Conservation (phyloP, 2,113 vertebrate genomes). For the Prunella himalayana region DNA sequence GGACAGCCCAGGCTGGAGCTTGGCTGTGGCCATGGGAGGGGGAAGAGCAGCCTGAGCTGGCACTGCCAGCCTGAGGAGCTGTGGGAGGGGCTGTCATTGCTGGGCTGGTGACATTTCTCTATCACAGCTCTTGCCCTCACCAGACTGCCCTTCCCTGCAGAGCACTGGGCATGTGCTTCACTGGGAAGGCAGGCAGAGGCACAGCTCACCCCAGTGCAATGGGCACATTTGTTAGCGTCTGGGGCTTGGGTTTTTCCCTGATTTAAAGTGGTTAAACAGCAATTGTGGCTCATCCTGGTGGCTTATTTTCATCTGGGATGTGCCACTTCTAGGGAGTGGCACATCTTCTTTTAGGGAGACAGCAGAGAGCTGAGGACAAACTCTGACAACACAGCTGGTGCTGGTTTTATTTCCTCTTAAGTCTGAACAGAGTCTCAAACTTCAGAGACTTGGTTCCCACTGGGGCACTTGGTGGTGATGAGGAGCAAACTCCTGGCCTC, state of each 20-base stretch:
- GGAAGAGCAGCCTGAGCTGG: not conserved
- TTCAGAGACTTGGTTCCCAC: not conserved
- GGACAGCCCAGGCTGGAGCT: not conserved
- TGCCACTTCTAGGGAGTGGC: not conserved
- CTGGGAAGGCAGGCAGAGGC: not conserved
- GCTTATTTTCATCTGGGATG: not conserved
- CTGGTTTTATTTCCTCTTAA: not conserved
- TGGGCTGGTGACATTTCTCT: not conserved
- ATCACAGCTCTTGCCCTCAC: not conserved
- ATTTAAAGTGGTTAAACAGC: not conserved
- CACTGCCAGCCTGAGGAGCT: not conserved
- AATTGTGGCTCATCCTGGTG: not conserved
- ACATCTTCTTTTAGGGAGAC: not conserved
- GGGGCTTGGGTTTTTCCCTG: not conserved
- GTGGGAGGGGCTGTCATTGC: not conserved
- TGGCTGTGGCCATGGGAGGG: accelerated
- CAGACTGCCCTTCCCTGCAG: not conserved
- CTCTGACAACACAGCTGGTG: not conserved
- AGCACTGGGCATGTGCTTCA: not conserved
- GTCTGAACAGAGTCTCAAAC: not conserved
- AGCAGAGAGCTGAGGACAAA: not conserved
- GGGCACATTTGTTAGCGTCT: not conserved
- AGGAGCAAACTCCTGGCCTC: not conserved
- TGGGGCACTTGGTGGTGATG: not conserved
- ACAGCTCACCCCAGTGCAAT: not conserved